Evolutionary conservation across 1,140 invertebrate genomes (phyloP).

Genomic region (Pemphigus obesinymphae): DNA sequence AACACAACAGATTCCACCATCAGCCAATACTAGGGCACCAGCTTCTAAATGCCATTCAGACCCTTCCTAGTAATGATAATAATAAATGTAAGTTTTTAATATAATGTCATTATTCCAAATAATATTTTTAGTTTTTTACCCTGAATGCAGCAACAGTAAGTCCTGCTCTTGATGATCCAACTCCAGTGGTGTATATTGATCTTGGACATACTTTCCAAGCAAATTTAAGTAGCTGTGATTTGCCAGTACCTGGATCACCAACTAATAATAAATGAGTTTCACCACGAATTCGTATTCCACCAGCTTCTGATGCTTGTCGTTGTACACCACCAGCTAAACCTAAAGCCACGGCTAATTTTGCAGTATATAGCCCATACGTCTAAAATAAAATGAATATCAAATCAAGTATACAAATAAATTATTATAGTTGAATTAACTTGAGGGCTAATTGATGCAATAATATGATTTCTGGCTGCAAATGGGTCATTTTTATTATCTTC

Average conservation of each 20-base stretch:
- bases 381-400: constrained; percentile 49
- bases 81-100: no score
- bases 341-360: constrained; percentile 77
- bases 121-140: constrained; percentile 42
- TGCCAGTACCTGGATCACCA: constrained; percentile 86
- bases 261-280: constrained; percentile 82
- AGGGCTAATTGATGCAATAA: constrained; percentile 78
- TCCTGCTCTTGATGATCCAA: constrained; percentile 80
- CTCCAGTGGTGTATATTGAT: constrained; percentile 79
- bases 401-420: not conserved
- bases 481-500: constrained; percentile 58
- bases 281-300: constrained; percentile 60
- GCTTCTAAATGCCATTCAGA: constrained; percentile 86
- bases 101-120: no score
- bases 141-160: constrained; percentile 80
- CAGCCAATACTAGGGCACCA: constrained; percentile 74
- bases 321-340: constrained; percentile 66
- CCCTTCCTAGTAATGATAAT: constrained; percentile 57
- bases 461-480: constrained; percentile 69
- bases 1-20: constrained; percentile 87
- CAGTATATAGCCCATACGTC: constrained; percentile 80
- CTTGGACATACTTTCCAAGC: constrained; percentile 68
- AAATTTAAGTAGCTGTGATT: constrained; percentile 80
- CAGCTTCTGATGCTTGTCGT: constrained; percentile 53
- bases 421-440: constrained; percentile 55